These are phyloP conservation scores for Megaustenia siamemsis DNA, from an alignment of 2,888 invertebrate species.

Conservation along the genomic window DNA sequence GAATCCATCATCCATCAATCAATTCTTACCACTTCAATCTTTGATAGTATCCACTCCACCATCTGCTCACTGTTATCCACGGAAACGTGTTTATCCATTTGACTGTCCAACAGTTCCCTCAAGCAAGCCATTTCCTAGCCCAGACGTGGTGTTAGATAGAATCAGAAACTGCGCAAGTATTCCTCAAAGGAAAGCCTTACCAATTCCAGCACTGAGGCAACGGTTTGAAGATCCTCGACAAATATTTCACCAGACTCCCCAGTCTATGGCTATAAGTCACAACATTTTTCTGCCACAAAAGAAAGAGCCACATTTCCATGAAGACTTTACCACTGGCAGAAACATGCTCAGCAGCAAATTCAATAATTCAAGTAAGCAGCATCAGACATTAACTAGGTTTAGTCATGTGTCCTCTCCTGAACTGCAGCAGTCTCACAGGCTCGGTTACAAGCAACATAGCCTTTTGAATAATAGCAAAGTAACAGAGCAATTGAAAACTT, in stretches of 20 bases:
- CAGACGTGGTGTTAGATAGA: constrained; percentile 55
- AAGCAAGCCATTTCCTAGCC: constrained; percentile 51
- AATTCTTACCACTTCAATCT: constrained; percentile 29
- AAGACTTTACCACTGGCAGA: background rate
- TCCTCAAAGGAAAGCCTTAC: constrained; percentile 43
- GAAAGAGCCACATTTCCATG: constrained; percentile 2
- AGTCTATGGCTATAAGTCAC: constrained; percentile 34
- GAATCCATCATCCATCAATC: constrained; percentile 41
- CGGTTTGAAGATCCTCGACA: constrained; percentile 46
- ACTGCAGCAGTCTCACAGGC: constrained; percentile 13
- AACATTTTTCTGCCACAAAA: background rate
- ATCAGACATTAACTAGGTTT: constrained; percentile 12
- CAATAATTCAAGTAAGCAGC: constrained; percentile 11
- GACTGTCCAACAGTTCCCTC: constrained; percentile 17
- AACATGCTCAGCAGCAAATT: constrained; percentile 11
- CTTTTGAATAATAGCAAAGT: constrained; percentile 13
- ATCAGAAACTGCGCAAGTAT: constrained; percentile 53
- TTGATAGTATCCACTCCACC: constrained; percentile 24
- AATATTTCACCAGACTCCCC: constrained; percentile 43
- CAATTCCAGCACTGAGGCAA: constrained; percentile 14
- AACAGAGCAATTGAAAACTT: constrained; percentile 12
- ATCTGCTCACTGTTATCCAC: constrained; percentile 25
- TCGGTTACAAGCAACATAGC: background rate
- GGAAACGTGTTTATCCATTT: constrained; percentile 46
- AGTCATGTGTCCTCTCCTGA: constrained; percentile 30